Evolutionary conservation across 2,113 vertebrate genomes (phyloP).

Genomic region (Percopsis transmontana): DNA sequence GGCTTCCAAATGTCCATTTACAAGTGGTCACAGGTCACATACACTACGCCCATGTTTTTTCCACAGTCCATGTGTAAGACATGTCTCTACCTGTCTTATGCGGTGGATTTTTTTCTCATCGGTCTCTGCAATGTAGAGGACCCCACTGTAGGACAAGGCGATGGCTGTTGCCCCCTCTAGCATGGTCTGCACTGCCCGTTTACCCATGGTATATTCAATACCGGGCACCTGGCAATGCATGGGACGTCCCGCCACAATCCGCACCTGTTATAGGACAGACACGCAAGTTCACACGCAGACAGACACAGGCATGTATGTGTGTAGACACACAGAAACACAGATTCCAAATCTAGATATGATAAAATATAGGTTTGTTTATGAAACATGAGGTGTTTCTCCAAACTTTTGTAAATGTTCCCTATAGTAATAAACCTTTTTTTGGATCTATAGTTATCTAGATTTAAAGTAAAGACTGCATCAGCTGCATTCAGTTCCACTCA

Average conservation of each 20-base stretch:
- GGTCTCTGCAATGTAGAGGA: conserved; percentile 94
- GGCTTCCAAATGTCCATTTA: too few species aligned
- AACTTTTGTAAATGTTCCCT: too few species aligned
- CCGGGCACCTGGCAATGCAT: conserved; percentile 98
- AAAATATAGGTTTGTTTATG: too few species aligned
- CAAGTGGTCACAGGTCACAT: too few species aligned
- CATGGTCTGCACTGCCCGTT: conserved; percentile 91
- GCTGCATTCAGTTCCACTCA: too few species aligned
- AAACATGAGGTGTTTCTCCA: too few species aligned
- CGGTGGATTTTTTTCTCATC: conserved; percentile 98
- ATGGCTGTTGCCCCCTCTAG: conserved; percentile 94
- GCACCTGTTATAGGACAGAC: conserved; percentile 73
- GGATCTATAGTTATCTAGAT: too few species aligned
- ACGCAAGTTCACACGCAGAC: neutral
- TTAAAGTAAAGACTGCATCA: too few species aligned
- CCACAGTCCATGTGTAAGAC: neutral
- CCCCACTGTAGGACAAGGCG: conserved; percentile 91
- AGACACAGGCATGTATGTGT: neutral
- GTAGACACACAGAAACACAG: neutral
- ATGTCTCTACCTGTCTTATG: conserved; percentile 85
- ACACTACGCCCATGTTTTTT: too few species aligned
- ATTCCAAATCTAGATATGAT: too few species aligned
- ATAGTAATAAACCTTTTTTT: too few species aligned
- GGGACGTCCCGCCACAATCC: conserved; percentile 92
- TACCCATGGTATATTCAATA: conserved; percentile 90